A percentile compares a stretch with the other conserved stretches of the same genome.
These are phyloP conservation scores for Albula goreensis DNA, from an alignment of 2,113 vertebrate genomes.

Conservation along the genomic window DNA sequence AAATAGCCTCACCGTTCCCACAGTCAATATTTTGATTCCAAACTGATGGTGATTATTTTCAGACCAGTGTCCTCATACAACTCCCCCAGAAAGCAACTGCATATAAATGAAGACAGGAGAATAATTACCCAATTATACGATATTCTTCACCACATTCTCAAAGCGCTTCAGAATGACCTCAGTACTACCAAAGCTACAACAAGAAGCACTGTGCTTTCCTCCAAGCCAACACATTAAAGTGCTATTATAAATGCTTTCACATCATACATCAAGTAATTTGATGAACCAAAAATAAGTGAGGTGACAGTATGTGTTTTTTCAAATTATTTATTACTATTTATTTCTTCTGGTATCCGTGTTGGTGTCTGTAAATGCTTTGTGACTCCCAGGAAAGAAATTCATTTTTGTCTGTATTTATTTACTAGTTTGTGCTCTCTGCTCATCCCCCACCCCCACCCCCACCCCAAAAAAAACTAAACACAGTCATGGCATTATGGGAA, in stretches of 20 bases:
- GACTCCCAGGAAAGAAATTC: too few species aligned
- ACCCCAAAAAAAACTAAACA: too few species aligned
- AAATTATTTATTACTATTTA: too few species aligned
- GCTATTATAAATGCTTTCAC: neutral
- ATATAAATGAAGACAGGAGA: neutral
- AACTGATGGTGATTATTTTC: neutral
- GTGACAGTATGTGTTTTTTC: too few species aligned
- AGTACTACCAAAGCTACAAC: neutral
- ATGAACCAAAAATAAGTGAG: neutral
- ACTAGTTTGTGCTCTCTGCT: too few species aligned
- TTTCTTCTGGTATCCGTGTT: too few species aligned
- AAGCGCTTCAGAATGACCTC: neutral
- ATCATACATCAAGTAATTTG: neutral
- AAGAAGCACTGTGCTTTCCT: neutral
- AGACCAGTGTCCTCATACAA: neutral
- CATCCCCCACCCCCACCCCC: too few species aligned
- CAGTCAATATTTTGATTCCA: slow-evolving; percentile 7
- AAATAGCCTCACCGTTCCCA: neutral
- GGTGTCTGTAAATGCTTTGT: too few species aligned
- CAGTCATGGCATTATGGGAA: too few species aligned
- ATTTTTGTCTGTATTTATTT: too few species aligned
- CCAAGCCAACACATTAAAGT: neutral
- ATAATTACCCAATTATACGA: neutral
- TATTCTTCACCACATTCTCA: neutral
- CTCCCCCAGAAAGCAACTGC: neutral